Base-by-base conservation (phyloP, 2,113 vertebrate species). In the Pampusana beccarii region DNA sequence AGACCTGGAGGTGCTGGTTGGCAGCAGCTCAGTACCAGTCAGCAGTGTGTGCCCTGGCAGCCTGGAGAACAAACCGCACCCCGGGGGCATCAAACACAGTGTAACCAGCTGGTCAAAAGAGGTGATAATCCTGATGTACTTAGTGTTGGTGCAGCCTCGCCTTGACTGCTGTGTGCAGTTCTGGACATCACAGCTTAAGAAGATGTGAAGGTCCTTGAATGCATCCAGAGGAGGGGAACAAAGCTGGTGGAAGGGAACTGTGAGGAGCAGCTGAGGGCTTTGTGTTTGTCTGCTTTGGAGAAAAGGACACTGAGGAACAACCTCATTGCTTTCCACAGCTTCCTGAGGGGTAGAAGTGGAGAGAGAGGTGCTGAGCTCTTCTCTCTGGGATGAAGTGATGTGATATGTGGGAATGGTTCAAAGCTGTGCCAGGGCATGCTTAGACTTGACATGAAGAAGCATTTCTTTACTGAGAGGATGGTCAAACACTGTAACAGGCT, bases 61-160 rank as follows among this genome's bases (percentile, higher is more conserved):
- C 50, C 57, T 23, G 5, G 23, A 66, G 51, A 17, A 20, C 34
- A 80, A 65, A 60, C 19, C 1, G 0, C 36, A 24, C 5, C 38
- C 67, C 7, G 20, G 44, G 11, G 29, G 36, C 54, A 69, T 20
- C 34, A 62, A 13, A 16, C 34, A 34, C 65, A 20, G 20, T 20
- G 12, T 5, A 26, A 31, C 4, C 42, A 44, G 65, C 18, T 0
- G 2, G 23, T 29, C 57, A 40, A 13, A 36, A 53, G n/a, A n/a
- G 8, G 16, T 4, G 25, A 48, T 69, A 44, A 13, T 65, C 44
- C 23, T 1, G 1, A 54, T 54, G 38, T 31, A 16, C 5, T 28
- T 12, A 31, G 36, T 4, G 0, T 2, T 40, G 33, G 0, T 62
- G n/a, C 0, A 0, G 48, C 28, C 50, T 70, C 26, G 24, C 36